Base-by-base conservation (phyloP, 2,797 vertebrate genomes). In the Lacerta agilis region DNA sequence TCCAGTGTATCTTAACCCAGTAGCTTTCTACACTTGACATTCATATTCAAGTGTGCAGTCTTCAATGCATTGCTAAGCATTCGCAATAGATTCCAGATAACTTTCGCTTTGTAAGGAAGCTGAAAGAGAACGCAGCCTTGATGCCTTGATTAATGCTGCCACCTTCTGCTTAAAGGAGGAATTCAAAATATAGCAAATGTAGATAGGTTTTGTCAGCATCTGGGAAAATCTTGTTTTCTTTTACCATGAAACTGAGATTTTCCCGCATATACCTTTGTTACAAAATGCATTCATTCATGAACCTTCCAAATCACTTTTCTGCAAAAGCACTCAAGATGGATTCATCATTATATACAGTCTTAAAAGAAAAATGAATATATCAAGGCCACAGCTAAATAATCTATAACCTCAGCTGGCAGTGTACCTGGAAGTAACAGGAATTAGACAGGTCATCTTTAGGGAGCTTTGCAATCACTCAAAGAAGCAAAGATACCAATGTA, bases 71-170 rank as follows among this genome's bases (percentile, higher is more conserved):
- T 69, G 10, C 38, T 67, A 79, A 71, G 18, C 43, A 71, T 61
- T 88, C 29, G 25, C 23, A 79, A 67, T 11, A 79, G 20, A 84
- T 61, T 82, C 89, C 73, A 79, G 79, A 58, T 85, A 69, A 83
- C n/a, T 75, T 79, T 80, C 79, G 7, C 49, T 82, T 36, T 29
- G 38, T 64, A 83, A 90, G 78, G 55, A 3, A 43, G 79, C 58
- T 3, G 3, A 0, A 41, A 3, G 2, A 1, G 0, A 84, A 27
- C 5, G 80, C 43, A 79, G 36, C 18, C 64, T 71, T 33, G 33
- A 93, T 94, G 0, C 55, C 92, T 96, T 95, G 94, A 88, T 90
- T 75, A 93, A 95, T 87, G 92, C 95, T 96, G 96, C 96, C 97
- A 96, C 93, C 97, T 96, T 93, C 93, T 69, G 96, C 79, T 89